These are phyloP conservation scores for Enteromius anoplus DNA, from an alignment of 2,797 vertebrate species.

Conservation along the genomic window DNA sequence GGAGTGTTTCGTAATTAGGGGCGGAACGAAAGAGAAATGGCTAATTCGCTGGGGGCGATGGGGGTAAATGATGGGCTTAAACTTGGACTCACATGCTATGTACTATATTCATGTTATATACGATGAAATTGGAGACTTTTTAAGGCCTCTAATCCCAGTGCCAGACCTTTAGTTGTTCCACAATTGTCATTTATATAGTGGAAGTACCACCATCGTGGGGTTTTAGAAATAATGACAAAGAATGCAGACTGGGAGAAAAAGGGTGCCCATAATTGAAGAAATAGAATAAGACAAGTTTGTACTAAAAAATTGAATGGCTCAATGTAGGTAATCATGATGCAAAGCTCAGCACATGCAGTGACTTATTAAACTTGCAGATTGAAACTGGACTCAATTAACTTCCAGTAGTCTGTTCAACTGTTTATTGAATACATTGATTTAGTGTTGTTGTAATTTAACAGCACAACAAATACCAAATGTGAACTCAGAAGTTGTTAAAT, in stretches of 20 bases:
- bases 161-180: neutral
- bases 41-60: constrained; percentile 72
- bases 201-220: too few relatives aligned
- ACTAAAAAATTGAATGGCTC: neutral
- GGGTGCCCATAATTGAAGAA: neutral
- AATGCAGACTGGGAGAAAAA: neutral
- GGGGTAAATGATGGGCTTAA: constrained; percentile 64
- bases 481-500: constrained; percentile 46
- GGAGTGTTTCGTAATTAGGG: constrained; percentile 70
- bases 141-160: neutral
- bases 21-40: constrained; percentile 75
- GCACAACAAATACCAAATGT: constrained; percentile 5
- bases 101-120: neutral
- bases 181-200: neutral
- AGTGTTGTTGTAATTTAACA: neutral
- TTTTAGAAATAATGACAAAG: neutral
- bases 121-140: neutral
- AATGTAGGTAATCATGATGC: neutral
- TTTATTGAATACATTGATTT: neutral
- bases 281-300: neutral
- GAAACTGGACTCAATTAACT: neutral
- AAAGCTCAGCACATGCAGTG: neutral
- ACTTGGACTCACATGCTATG: constrained; percentile 56
- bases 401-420: neutral
- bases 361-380: neutral